These are phyloP conservation scores for Dryobota labecula DNA, from an alignment of 2,888 invertebrate genomes.

Conservation along the genomic window DNA sequence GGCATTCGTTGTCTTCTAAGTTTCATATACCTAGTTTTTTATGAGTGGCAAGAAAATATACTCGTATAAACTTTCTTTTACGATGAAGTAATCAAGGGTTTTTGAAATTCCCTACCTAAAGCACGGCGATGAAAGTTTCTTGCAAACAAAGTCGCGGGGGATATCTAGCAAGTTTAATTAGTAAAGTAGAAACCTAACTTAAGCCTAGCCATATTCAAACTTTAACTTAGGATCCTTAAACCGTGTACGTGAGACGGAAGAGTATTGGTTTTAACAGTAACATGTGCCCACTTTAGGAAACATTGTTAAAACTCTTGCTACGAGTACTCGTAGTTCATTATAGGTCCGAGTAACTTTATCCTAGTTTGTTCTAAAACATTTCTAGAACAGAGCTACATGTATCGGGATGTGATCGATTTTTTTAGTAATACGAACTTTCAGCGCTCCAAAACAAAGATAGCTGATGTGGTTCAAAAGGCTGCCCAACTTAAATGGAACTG, in stretches of 20 bases:
- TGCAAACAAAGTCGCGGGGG: conserved; percentile 14
- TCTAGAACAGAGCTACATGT: not conserved
- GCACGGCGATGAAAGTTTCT: conserved; percentile 26
- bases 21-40: too few relatives aligned
- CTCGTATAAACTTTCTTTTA: too few relatives aligned
- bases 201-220: conserved; percentile 33
- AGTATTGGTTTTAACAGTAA: conserved; percentile 7
- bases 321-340: too few relatives aligned
- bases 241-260: not conserved
- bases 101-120: conserved; percentile 7
- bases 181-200: conserved; percentile 16
- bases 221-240: conserved; percentile 15
- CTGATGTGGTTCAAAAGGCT: too few relatives aligned
- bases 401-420: not conserved
- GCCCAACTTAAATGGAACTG: too few relatives aligned
- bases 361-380: not conserved
- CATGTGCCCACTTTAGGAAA: conserved; percentile 1
- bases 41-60: too few relatives aligned
- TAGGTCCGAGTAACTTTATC: not conserved
- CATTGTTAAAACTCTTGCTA: conserved; percentile 24
- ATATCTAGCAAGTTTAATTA: conserved; percentile 23
- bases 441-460: too few relatives aligned
- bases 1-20: too few relatives aligned
- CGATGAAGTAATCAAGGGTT: conserved; percentile 10
- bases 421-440: not conserved